phyloP scores from a whole-genome alignment of 2,797 vertebrate genomes.

The Tinamus major region DNA sequence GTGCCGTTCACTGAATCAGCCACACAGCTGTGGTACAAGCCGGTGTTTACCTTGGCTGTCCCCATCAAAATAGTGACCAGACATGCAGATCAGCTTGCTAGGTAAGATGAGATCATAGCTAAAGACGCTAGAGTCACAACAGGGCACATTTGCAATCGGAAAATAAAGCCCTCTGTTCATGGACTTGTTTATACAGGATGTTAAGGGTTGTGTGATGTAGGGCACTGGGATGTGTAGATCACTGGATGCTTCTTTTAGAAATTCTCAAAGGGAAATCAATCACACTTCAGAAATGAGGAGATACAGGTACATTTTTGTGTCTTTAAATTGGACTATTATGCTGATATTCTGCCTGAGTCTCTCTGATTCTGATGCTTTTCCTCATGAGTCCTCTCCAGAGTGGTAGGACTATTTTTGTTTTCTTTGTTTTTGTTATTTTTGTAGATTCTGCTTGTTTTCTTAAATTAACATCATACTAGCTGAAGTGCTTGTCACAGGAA shows the following conservation, averaged over 20 bases:
- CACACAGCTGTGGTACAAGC: not conserved
- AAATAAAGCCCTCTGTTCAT: not conserved
- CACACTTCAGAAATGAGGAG: not conserved
- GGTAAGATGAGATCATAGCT: slow-evolving; percentile 19
- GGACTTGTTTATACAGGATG: not conserved
- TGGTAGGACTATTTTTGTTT: not conserved
- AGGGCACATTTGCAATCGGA: not conserved
- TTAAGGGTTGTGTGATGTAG: not conserved
- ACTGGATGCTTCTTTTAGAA: not conserved
- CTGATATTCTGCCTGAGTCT: not conserved
- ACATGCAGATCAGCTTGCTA: not conserved
- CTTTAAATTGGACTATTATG: not conserved
- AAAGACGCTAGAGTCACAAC: not conserved
- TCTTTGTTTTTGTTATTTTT: not conserved
- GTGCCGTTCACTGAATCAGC: not conserved
- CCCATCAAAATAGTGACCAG: not conserved
- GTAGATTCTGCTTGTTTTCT: not conserved
- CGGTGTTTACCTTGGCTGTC: not conserved
- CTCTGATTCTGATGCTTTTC: not conserved
- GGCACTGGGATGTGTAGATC: accelerated
- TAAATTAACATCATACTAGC: not conserved
- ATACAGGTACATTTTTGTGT: not conserved
- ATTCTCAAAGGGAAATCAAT: not conserved
- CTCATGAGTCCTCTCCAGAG: not conserved
- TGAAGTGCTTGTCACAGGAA: not conserved